Base-by-base conservation (phyloP, 2,797 vertebrate genomes). In the Typhlichthys eigenmanni region DNA sequence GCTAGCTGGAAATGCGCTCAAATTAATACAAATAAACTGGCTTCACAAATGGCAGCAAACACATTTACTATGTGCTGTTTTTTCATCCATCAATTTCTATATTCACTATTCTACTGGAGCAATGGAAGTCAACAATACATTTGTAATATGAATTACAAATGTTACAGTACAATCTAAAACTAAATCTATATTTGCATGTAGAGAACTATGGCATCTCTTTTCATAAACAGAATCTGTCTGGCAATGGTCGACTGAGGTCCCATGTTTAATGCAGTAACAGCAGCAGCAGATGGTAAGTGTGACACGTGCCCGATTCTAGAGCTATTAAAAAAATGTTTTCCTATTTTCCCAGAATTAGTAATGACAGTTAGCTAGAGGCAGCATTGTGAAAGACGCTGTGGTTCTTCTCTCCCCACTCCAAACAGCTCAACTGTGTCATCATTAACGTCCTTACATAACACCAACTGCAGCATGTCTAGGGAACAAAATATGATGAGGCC, bases 371-470 rank as follows among this genome's bases (percentile, higher is more conserved):
- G 59, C 45, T 32, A 62, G 55, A 59, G 72, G 68, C 59, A 43
- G 9, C 38, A 43, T 43, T 7, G 9, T 43, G 38, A 43, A 43
- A 43, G 9, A 43, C 1, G 7, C 38, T 43, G 24, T 43, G 72
- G 68, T 74, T 80, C 81, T 71, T 85, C 82, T 78, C 75, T 82
- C 66, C 78, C 56, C 66, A 76, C 83, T 85, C 82, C 75, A 82
- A 79, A 88, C 88, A 89, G 87, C 83, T 85, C 66, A 87, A 82
- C 74, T 84, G 82, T 80, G 74, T 91, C 86, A 92, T 85, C 80
- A 84, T 91, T 88, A 91, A 90, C 88, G 81, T 88, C 72, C 50
- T 78, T 76, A 73, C 85, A 88, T 86, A 72, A 62, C 76, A 75
- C 72, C 67, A 77, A 87, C 80, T 81, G 84, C 81, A 84, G 86